Percentiles rank a stretch among this genome's conserved stretches.
These are phyloP conservation scores for Rachycentron canadum DNA, from an alignment of 2,797 vertebrate genomes.

Conservation along the genomic window DNA sequence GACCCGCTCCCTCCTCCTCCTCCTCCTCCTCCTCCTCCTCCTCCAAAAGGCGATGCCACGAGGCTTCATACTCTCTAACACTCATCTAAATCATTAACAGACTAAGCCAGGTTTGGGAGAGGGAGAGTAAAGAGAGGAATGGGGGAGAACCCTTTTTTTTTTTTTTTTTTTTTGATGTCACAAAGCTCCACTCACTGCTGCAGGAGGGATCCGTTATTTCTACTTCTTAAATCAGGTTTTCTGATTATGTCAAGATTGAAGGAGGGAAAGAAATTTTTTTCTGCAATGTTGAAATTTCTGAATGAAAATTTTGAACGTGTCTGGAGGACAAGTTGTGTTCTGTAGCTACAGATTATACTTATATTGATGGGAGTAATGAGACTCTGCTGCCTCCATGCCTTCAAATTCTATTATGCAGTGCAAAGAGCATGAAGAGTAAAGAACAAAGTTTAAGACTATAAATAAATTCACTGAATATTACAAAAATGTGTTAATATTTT, in stretches of 20 bases:
- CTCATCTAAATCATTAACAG: slow-evolving; percentile 73
- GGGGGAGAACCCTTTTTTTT: too few relatives aligned
- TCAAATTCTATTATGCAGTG: slow-evolving; percentile 38
- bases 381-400: slow-evolving; percentile 14
- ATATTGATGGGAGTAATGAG: slow-evolving; percentile 40
- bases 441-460: slow-evolving; percentile 35
- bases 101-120: slow-evolving; percentile 60
- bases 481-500: slow-evolving; percentile 39
- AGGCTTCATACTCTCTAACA: slow-evolving; percentile 69
- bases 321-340: slow-evolving; percentile 33
- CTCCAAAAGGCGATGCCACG: slow-evolving; percentile 65
- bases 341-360: slow-evolving; percentile 48
- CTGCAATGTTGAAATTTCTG: slow-evolving; percentile 26
- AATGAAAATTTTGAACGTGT: slow-evolving; percentile 11
- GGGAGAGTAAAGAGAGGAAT: slow-evolving; percentile 24
- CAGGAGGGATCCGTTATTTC: slow-evolving; percentile 12
- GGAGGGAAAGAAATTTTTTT: slow-evolving; percentile 9
- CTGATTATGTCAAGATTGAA: slow-evolving; percentile 10
- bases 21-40: slow-evolving; percentile 37
- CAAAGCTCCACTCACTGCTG: too few relatives aligned
- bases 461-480: slow-evolving; percentile 31
- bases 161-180: too few relatives aligned
- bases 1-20: too few relatives aligned
- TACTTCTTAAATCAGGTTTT: slow-evolving; percentile 18
- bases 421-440: slow-evolving; percentile 31